Percentiles rank a stretch among this genome's conserved stretches.
These are phyloP conservation scores for Ptilorrhoa leucosticta DNA, from an alignment of 2,113 vertebrate species.

Conservation along the genomic window DNA sequence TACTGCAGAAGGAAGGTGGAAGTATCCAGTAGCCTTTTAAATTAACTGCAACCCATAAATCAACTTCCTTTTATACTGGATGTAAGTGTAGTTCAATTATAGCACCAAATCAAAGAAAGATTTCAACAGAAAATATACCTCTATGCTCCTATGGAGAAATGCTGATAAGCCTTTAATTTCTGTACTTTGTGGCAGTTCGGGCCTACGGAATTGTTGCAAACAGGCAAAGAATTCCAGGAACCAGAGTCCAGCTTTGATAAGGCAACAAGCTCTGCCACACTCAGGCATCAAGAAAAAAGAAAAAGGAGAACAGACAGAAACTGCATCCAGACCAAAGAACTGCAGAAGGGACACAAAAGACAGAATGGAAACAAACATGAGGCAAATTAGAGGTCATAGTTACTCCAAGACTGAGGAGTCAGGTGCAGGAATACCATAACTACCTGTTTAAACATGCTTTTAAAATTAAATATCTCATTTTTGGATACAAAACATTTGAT, in stretches of 20 bases:
- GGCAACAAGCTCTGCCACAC: neutral
- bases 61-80: neutral
- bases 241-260: neutral
- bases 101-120: neutral
- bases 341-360: neutral
- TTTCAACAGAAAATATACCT: neutral
- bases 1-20: neutral
- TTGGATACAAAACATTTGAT: neutral
- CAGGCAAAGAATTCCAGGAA: neutral
- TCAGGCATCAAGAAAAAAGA: neutral
- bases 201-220: neutral
- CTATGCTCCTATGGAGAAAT: neutral
- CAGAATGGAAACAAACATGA: neutral
- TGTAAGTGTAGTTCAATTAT: neutral
- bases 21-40: neutral
- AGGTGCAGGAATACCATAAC: neutral
- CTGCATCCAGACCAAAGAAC: neutral
- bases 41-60: neutral
- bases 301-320: neutral
- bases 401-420: neutral
- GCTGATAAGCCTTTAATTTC: neutral
- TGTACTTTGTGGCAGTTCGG: neutral
- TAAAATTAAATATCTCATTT: neutral
- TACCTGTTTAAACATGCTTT: neutral
- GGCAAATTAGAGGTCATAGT: neutral